These are phyloP conservation scores for Zenarchopterus dispar DNA, from an alignment of 2,797 vertebrate species.

Conservation along the genomic window DNA sequence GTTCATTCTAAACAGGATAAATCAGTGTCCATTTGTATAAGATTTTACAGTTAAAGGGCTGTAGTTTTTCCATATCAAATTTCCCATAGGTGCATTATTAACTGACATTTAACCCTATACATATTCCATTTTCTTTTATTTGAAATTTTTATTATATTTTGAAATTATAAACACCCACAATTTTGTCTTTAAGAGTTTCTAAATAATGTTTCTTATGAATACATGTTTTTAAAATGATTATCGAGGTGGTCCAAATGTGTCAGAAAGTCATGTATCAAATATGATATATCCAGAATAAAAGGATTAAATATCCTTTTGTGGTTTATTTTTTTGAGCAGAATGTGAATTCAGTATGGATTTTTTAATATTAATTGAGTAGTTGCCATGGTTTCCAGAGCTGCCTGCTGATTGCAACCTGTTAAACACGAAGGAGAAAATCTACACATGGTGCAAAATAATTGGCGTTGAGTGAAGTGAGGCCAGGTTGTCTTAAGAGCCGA, in stretches of 20 bases:
- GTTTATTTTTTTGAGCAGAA: background rate
- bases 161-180: too few species aligned
- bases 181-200: too few species aligned
- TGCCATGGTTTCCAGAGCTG: slow-evolving; percentile 3
- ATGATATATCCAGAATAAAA: background rate
- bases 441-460: slow-evolving; percentile 49
- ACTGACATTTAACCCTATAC: too few species aligned
- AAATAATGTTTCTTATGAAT: too few species aligned
- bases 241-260: background rate
- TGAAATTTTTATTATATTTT: too few species aligned
- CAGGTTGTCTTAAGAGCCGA: slow-evolving; percentile 47
- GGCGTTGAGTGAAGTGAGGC: slow-evolving; percentile 42
- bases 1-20: background rate
- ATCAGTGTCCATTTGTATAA: background rate
- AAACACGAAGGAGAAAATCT: slow-evolving; percentile 31
- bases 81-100: too few species aligned
- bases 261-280: background rate
- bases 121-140: too few species aligned
- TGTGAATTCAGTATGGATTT: background rate
- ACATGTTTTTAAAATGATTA: too few species aligned
- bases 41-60: background rate
- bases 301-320: too few species aligned
- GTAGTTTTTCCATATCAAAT: too few species aligned
- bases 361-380: background rate
- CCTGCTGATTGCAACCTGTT: slow-evolving; percentile 14